Conservation (phyloP, 2,113 vertebrate species). For the Gymnogyps californianus region DNA sequence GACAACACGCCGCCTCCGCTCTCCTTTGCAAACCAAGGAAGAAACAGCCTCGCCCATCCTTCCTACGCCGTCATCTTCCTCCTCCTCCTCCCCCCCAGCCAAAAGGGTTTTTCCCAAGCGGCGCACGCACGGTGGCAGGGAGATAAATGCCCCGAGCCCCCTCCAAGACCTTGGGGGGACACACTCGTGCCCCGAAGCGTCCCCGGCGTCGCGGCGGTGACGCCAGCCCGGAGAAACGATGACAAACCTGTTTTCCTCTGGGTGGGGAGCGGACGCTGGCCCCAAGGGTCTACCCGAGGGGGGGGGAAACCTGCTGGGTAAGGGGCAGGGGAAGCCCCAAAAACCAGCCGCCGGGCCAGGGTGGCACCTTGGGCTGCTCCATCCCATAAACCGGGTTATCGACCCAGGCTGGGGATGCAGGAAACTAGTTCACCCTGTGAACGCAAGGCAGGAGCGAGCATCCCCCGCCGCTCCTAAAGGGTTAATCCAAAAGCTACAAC, state of each 20-base stretch:
- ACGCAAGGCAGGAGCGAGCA: background rate
- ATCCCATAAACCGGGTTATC: background rate
- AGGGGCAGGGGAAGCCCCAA: background rate
- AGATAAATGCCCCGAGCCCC: background rate
- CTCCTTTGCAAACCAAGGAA: background rate
- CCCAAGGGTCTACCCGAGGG: background rate
- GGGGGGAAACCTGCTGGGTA: background rate
- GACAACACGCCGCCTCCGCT: background rate
- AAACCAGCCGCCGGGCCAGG: background rate
- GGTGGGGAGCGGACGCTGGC: fast-evolving
- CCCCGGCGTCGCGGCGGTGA: fast-evolving
- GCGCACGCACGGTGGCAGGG: fast-evolving
- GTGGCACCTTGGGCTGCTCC: background rate
- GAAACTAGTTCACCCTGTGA: background rate
- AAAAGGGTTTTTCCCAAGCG: background rate
- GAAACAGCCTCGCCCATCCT: slow-evolving; percentile 8
- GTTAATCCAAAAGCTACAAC: background rate
- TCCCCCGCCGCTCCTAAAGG: background rate
- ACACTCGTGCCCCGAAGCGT: fast-evolving
- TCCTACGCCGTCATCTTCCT: background rate
- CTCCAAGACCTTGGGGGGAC: background rate
- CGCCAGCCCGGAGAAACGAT: background rate
- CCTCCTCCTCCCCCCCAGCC: background rate
- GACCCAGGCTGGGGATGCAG: background rate
- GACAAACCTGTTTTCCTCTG: background rate